These are phyloP conservation scores for Vimba vimba DNA, from an alignment of 2,113 vertebrate genomes.

Conservation along the genomic window DNA sequence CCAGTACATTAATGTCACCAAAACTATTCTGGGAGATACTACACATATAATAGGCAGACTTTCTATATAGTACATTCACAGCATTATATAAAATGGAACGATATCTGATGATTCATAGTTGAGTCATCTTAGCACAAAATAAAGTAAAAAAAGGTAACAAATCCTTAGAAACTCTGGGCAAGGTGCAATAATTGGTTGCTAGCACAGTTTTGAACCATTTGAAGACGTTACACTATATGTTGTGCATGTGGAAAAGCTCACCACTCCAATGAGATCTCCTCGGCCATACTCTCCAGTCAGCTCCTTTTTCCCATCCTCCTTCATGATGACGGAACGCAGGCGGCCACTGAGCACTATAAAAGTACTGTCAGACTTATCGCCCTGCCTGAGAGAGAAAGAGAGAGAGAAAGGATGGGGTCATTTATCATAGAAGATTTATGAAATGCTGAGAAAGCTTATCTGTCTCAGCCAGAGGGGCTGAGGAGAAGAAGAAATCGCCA, in stretches of 20 bases:
- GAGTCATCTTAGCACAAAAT: not conserved
- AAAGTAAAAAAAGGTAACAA: not conserved
- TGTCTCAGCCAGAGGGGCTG: not conserved
- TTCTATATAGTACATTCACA: not conserved
- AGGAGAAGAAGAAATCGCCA: not conserved
- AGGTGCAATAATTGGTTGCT: not conserved
- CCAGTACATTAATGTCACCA: not conserved
- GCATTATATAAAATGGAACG: not conserved
- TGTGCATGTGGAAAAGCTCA: constrained; percentile 67
- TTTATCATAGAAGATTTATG: constrained; percentile 36
- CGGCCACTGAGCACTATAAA: constrained; percentile 94
- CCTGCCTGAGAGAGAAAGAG: constrained; percentile 78
- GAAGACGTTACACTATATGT: not conserved
- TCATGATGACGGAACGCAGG: constrained; percentile 88
- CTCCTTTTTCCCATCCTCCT: constrained; percentile 94
- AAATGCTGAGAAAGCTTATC: constrained; percentile 22
- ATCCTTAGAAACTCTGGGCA: not conserved
- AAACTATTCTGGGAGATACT: too few relatives aligned
- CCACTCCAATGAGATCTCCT: constrained; percentile 94
- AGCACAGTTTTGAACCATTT: too few relatives aligned
- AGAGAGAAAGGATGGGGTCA: not conserved
- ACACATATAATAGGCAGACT: not conserved
- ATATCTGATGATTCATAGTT: not conserved
- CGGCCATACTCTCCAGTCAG: constrained; percentile 91
- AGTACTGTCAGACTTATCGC: constrained; percentile 92